Evolutionary conservation across 2,888 invertebrate genomes (phyloP), one percentile per base, ranked within the genome.

Genomic region (Microplitis manilae): DNA sequence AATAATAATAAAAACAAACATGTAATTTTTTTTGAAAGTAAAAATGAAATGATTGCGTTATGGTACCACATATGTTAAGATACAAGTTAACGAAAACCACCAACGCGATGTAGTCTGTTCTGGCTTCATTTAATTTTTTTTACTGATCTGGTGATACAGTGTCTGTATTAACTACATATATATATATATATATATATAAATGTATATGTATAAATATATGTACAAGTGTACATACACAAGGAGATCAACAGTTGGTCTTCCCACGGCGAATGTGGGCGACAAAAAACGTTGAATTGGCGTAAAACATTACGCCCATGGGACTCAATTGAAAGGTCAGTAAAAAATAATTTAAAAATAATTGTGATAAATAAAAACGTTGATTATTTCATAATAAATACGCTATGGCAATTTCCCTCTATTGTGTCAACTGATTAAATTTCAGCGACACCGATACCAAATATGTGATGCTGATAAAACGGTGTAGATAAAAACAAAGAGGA

Each of bases 241-340:
- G 61, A 68, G 67, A 74, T 41, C 50, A 50, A 50, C 50, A 50
- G 50, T 50, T 50, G 50, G 50, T 40, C 77, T 77, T 77, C 77
- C 77, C 77, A 77, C 77, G 77, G 73, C 69, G 50, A 67, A 67
- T 65, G 73, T 77, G 69, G 67, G 73, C 64, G 77, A 77, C 69
- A 73, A 68, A 41, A 40, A 59, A 61, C 68, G 50, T 20, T 30
- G 38, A 65, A 65, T 65, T 65, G 65, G 65, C 65, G 65, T 73
- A 67, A 73, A 73, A 64, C 61, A 73, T 73, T 73, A 50, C 65
- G 40, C 67, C 67, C 67, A 73, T 73, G 39, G 38, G 67, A 65
- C 67, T 50, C 30, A 73, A 73, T 73, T 67, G 67, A 59, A 73
- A 73, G 73, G 73, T 67, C 65, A 73, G 59, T 73, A 62, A 60